Evolutionary conservation across 2,113 vertebrate genomes (phyloP).

Genomic region (Chloropsis cyanopogon): DNA sequence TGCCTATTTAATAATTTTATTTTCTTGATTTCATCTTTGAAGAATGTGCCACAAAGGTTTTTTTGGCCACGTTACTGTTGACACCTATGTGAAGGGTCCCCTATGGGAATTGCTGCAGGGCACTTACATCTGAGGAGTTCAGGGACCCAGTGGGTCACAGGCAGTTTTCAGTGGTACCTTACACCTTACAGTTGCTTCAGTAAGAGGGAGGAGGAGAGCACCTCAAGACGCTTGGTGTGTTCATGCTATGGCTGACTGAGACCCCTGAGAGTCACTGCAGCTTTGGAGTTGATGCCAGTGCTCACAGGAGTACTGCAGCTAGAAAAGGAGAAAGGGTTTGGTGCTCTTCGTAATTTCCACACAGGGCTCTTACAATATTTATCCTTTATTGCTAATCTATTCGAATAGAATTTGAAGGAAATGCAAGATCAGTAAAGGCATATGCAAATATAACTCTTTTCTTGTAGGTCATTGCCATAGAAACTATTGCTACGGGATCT

Average conservation of each 20-base stretch:
- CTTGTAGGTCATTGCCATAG: slow-evolving; percentile 68
- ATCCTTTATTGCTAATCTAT: slow-evolving; percentile 41
- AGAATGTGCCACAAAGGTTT: background rate
- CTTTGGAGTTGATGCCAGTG: background rate
- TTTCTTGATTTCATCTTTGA: background rate
- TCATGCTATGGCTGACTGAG: background rate
- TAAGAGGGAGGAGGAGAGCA: background rate
- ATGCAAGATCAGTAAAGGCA: slow-evolving; percentile 49
- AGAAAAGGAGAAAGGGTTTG: background rate
- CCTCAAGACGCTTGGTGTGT: background rate
- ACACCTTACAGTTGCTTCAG: background rate
- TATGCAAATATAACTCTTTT: slow-evolving; percentile 64
- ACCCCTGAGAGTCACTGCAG: background rate
- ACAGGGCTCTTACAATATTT: background rate
- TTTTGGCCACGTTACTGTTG: background rate
- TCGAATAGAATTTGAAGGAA: slow-evolving; percentile 10
- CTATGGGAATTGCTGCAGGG: background rate
- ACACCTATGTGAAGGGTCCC: background rate
- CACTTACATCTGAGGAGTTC: background rate
- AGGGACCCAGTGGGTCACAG: background rate
- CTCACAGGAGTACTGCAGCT: background rate
- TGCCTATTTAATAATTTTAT: background rate
- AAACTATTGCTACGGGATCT: slow-evolving; percentile 50
- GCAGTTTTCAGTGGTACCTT: background rate
- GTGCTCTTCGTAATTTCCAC: background rate